Base-by-base conservation (phyloP, 2,113 vertebrate genomes). In the Albula goreensis region DNA sequence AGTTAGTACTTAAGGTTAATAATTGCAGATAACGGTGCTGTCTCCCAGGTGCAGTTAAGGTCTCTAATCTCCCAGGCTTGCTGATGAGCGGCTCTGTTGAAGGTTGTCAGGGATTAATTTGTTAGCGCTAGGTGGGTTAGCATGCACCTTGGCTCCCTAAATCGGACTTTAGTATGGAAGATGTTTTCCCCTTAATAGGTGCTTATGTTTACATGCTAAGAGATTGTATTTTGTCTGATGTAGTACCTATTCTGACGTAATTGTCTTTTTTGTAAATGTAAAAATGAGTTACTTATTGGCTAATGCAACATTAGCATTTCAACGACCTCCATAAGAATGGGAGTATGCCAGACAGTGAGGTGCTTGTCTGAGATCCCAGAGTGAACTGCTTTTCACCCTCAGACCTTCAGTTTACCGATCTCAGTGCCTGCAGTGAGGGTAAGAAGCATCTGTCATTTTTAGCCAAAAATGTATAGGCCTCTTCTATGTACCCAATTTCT, bases 71-170 rank as follows among this genome's bases (percentile, higher is more conserved):
- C 15, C 51, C 25, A 78, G 83, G 78, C 70, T 56, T 1, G 7
- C 70, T 77, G 83, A 78, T 12, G 70, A 77, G 70, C 50, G 51
- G 17, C 22, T 81, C 50, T 22, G 77, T n/a, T 48, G 25, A 74
- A 78, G 66, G 70, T 50, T 48, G 63, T 83, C 50, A 31, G 49
- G 83, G 83, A 83, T 83, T 83, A 83, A 74, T 83, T 83, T 50
- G 48, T 57, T 74, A n/a, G 60, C 60, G 60, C 60, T 83, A n/a
- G 57, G 82, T 19, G 82, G 60, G 11, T 50, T 70, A 74, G 63
- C 10, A n/a, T 51, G 60, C 48, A 25, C 83, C 22, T 66, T 63
- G 19, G 15, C 82, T 70, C 63, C 49, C 60, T 50, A 83, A 74
- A 74, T 25, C 70, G 31, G 70, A 74, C 70, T 19, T 74, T 10